Evolutionary conservation across 2,113 vertebrate genomes (phyloP), one percentile per base, ranked within the genome.

Genomic region (Sorex araneus): DNA sequence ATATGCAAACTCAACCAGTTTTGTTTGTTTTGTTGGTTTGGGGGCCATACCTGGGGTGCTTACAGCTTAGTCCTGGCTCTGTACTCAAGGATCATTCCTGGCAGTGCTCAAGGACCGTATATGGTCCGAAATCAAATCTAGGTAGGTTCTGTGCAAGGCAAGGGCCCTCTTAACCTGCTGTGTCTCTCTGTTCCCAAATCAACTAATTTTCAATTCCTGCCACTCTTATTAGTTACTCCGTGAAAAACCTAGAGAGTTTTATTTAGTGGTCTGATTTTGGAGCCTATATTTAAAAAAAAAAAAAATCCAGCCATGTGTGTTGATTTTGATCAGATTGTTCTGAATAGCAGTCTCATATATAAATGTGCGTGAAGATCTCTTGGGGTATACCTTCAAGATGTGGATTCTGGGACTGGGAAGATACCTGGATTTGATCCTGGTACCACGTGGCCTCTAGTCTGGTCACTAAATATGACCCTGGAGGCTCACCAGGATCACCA

Each of bases 291-390:
- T 64, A 27, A 64, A 64, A 23, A 60, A 0, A 80, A 71, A 54
- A 36, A 0, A 78, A 64, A 43, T 76, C n/a, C n/a, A n/a, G 34
- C 43, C 10, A 12, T 28, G 12, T 79, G 16, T 83, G 27, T 77
- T 87, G 84, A 54, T 78, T 87, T 87, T 83, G 27, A 84, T 79
- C 71, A 66, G 64, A 71, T 76, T 45, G 32, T 66, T 84, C 12
- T 45, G 7, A 36, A 57, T 79, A 23, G 63, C 12, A 73, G 43
- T 73, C 57, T 88, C 75, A 71, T 71, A 25, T 67, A 10, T 34
- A 93, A 80, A 13, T 40, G 9, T 34, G 50, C 27, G 23, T 91
- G 34, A 10, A 40, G 54, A 43, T 64, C 71, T 43, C 34, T 27
- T 92, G 34, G 43, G 34, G 19, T 73, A 66, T 45, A 66, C 78